These are phyloP conservation scores for Acanthiza pusilla DNA, from an alignment of 2,797 vertebrate genomes.

Conservation along the genomic window DNA sequence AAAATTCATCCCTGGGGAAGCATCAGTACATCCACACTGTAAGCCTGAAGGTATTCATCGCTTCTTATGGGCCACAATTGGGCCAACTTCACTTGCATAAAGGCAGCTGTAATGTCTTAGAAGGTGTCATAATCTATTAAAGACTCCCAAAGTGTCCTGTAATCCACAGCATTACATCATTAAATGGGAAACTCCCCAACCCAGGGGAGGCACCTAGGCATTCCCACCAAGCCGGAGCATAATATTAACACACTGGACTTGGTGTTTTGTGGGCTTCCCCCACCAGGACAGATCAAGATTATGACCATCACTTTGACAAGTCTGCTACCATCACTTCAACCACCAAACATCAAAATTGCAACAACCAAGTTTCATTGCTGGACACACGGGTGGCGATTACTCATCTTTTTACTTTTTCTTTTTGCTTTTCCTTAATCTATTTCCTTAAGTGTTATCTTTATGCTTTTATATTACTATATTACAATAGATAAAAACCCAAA, in stretches of 20 bases:
- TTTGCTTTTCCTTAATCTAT: too few species aligned
- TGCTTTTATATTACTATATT: background rate
- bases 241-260: background rate
- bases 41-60: too few species aligned
- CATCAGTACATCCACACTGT: too few species aligned
- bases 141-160: background rate
- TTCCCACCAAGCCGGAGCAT: background rate
- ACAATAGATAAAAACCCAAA: background rate
- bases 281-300: too few species aligned
- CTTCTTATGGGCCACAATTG: background rate
- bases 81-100: background rate
- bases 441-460: background rate
- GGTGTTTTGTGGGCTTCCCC: background rate
- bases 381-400: accelerated
- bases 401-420: background rate
- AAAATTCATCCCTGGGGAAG: background rate
- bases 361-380: background rate
- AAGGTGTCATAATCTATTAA: background rate
- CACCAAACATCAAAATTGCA: background rate
- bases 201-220: background rate
- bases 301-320: background rate
- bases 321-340: background rate
- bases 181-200: accelerated
- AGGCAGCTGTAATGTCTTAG: background rate
- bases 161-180: background rate